Percentiles rank a stretch among this genome's conserved stretches.
These are phyloP conservation scores for Callipepla californica DNA, from an alignment of 2,113 vertebrate species.

Conservation along the genomic window DNA sequence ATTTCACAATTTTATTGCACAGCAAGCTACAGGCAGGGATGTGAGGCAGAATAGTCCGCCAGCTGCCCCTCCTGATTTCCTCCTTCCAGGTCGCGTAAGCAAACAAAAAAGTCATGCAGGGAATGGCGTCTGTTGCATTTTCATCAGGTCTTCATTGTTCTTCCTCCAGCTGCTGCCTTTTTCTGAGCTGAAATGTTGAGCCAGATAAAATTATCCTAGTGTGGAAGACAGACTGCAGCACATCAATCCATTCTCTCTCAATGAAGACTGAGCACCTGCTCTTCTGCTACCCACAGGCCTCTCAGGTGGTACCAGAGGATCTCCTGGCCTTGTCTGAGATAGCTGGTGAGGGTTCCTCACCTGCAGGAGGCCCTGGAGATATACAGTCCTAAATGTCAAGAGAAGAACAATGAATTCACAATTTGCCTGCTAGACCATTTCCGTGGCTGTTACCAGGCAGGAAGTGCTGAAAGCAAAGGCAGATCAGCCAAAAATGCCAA, in stretches of 20 bases:
- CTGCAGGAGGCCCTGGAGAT: background rate
- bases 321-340: background rate
- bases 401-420: background rate
- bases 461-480: background rate
- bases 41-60: background rate
- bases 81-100: background rate
- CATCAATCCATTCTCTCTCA: background rate
- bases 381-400: background rate
- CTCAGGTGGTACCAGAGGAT: background rate
- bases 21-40: background rate
- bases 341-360: background rate
- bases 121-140: background rate
- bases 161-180: background rate
- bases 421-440: background rate
- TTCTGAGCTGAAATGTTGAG: background rate
- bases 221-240: background rate
- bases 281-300: background rate
- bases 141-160: background rate
- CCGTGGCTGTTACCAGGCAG: background rate
- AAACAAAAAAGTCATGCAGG: background rate
- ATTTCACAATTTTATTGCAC: background rate
- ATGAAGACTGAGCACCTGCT: fast-evolving
- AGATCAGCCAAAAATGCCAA: conserved; percentile 9
- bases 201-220: background rate
- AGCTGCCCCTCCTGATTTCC: background rate